Base-by-base conservation (phyloP, 2,888 invertebrate species). In the Oligia fasciuncula region DNA sequence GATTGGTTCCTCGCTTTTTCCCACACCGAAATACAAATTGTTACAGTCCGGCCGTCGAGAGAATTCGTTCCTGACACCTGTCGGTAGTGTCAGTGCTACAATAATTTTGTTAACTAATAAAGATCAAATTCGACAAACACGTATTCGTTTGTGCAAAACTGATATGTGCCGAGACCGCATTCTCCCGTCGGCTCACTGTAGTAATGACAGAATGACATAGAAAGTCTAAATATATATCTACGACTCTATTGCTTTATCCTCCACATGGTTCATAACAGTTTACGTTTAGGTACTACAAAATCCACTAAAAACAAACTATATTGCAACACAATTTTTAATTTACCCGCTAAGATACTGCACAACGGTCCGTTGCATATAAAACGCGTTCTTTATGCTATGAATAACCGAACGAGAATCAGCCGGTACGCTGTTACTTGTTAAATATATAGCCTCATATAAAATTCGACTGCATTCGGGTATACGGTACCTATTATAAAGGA, bases 371-470 rank as follows among this genome's bases (percentile, higher is more conserved):
- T 81, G 79, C 75, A 72, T 78, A 79, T 82, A 82, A 88, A 87
- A 66, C 54, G 23, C 71, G 67, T 78, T 82, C 77, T 81, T 79
- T 85, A 83, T 85, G 73, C 70, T 73, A 67, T 87, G 86, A 81
- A 85, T 79, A 87, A 79, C 78, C 73, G 68, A 85, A 81, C 66
- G 69, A 66, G 80, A 83, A 74, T 75, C 79, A 81, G 77, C 81
- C 43, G 5, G 77, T 67, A 57, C 69, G 54, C 6, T 23, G 49
- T 65, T 60, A 75, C 80, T 80, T 71, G 63, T 71, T 70, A 68
- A 83, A 87, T 84, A 84, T 83, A 83, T 76, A 81, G 67, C 70
- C 51, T 77, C 73, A 69, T 78, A 77, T 43, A 76, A 83, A 80
- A 85, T 81, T 81, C 79, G 54, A 83, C 77, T 51, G 71, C 71